Evolutionary conservation across 2,797 vertebrate genomes (phyloP).

Genomic region (Myiotriccus ornatus): DNA sequence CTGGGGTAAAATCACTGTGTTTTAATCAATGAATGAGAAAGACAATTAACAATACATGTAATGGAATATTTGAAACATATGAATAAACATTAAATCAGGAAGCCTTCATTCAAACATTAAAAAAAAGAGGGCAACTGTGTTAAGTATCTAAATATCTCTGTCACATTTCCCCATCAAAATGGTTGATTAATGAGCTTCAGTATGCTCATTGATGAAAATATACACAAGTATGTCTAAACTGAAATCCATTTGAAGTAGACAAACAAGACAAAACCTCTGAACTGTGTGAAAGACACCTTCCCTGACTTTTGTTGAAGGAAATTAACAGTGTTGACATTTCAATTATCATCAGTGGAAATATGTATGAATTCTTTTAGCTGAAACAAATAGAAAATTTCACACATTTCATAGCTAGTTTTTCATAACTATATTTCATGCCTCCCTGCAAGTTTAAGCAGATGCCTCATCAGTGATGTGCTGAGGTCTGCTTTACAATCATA

Average conservation of each 20-base stretch:
- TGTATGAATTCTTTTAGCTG: not conserved
- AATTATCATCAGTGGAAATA: not conserved
- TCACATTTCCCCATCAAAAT: not conserved
- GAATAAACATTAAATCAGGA: not conserved
- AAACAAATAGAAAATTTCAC: constrained; percentile 4
- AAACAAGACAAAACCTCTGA: not conserved
- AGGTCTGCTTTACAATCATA: not conserved
- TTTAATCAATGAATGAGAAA: not conserved
- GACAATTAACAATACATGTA: not conserved
- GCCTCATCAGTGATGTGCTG: not conserved
- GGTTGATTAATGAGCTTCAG: not conserved
- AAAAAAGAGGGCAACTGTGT: not conserved
- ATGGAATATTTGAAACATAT: not conserved
- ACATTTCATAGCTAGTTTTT: not conserved
- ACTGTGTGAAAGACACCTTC: not conserved
- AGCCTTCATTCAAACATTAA: not conserved
- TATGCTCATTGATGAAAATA: not conserved
- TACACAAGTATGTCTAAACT: not conserved
- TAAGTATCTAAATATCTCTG: not conserved
- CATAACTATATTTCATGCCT: not conserved
- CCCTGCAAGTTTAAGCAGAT: not conserved
- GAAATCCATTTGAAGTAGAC: not conserved
- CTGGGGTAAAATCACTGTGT: not conserved
- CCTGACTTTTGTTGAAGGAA: not conserved
- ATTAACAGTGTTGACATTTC: not conserved